Evolutionary conservation across 2,113 vertebrate species (phyloP), one percentile per base, ranked within the genome.

Genomic region (Galeopterus variegatus): DNA sequence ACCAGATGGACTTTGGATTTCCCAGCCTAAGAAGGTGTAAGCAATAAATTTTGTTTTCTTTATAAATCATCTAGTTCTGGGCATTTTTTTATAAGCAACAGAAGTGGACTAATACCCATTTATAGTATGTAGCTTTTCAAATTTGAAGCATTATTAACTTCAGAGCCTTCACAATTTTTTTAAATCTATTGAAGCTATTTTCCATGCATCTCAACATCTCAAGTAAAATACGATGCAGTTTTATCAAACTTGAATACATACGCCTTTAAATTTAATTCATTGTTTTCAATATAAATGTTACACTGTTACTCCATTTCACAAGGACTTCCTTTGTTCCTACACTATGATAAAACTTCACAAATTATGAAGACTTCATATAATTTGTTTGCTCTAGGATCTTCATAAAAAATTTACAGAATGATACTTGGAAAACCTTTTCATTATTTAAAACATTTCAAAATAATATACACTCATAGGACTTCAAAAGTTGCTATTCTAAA

Each of bases 391-490:
- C n/a, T 64, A 52, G 86, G 60, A 90, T 69, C 18, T 23, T 75
- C 41, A 86, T 75, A 54, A 52, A 76, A 72, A 45, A 48, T 9
- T 88, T 48, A 56, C 21, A 70, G 50, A 87, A 64, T 90, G 58
- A 64, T 45, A 79, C 33, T 58, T 86, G 56, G 26, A 80, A 93
- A 50, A 45, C 18, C 0, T 33, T 83, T 75, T 69, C 4, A 76
- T 36, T 76, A 65, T 80, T 72, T 80, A 82, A 85, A 87, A 72
- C 19, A 86, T 50, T 94, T 67, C 5, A 72, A 92, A 88, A 52
- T 6, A 50, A 19, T 65, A 45, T 90, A 28, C 3, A 62, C 13
- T 79, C 21, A 45, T 24, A 96, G 77, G 19, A 79, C 31, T 65
- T 65, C 31, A 58, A 94, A 88, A 54, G 2, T 83, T 54, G 7